Percentiles rank a stretch among this genome's conserved stretches.
These are phyloP conservation scores for Palythoa grandis DNA, from an alignment of 92 coral and sea anemone genomes.

Conservation along the genomic window DNA sequence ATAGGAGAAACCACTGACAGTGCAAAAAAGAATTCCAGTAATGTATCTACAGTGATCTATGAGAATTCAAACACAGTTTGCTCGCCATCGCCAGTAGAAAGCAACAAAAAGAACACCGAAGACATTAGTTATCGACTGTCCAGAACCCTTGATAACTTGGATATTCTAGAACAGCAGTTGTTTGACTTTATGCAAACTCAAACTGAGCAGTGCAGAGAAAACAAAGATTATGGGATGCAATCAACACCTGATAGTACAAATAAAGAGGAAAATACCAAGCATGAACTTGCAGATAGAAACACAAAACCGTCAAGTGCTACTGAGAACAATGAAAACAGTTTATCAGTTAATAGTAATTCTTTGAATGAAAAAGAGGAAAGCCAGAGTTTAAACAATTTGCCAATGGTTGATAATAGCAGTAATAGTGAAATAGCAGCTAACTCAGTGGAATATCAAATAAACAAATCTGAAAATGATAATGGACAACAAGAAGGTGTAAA, in stretches of 20 bases:
- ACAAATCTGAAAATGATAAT: not conserved
- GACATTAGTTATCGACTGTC: constrained; percentile 60
- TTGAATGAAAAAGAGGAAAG: not conserved
- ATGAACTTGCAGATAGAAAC: not conserved
- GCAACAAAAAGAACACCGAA: not conserved
- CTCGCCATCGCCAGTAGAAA: not conserved
- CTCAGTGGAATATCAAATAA: not conserved
- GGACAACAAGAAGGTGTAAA: not conserved
- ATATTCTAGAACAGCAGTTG: constrained; percentile 68
- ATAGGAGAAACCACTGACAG: not conserved
- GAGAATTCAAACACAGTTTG: not conserved
- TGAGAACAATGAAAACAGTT: not conserved
- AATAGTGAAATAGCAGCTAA: not conserved
- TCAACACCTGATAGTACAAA: not conserved
- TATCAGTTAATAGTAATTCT: not conserved
- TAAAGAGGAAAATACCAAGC: not conserved
- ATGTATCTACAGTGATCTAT: not conserved
- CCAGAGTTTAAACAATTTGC: not conserved
- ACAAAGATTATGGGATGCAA: not conserved
- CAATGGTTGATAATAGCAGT: not conserved
- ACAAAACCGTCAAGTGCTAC: not conserved
- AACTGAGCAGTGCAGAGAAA: constrained; percentile 19
- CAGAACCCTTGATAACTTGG: constrained; percentile 70
- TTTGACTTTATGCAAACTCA: constrained; percentile 55
- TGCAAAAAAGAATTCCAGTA: not conserved